Conservation (phyloP, 1,140 invertebrate species). For the Melanaphis sacchari region DNA sequence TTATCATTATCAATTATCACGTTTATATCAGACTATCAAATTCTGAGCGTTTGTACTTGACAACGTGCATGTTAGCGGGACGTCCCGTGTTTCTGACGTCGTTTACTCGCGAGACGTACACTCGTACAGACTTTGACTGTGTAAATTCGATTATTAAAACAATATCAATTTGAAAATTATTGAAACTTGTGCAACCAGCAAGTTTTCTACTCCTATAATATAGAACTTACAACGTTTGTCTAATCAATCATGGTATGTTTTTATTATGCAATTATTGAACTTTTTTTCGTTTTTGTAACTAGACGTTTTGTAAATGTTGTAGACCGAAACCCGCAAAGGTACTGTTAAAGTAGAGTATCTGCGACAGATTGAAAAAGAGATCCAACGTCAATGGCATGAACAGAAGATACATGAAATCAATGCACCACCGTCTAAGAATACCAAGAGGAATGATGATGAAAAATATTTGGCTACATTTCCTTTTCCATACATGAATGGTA, state of each 20-base stretch:
- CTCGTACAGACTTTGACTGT: no score
- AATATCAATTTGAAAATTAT: neutral
- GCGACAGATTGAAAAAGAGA: constrained; percentile 83
- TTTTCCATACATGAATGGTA: constrained; percentile 99
- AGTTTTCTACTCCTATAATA: neutral
- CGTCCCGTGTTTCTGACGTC: no score
- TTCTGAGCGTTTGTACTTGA: no score
- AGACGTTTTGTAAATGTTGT: neutral
- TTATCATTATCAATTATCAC: neutral
- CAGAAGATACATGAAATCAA: constrained; percentile 82
- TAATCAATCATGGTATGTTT: neutral
- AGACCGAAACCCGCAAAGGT: constrained; percentile 72
- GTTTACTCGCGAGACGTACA: neutral
- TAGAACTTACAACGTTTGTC: neutral
- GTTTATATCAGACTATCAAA: neutral
- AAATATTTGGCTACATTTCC: constrained; percentile 97
- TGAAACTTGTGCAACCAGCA: neutral
- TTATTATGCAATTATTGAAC: neutral
- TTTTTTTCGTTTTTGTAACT: neutral
- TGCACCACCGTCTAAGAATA: constrained; percentile 70
- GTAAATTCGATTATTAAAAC: neutral
- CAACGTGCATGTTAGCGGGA: no score
- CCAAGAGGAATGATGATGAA: constrained; percentile 68
- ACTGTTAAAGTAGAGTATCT: constrained; percentile 92
- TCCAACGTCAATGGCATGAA: constrained; percentile 84